Evolutionary conservation across 2,797 vertebrate species (phyloP).

Genomic region (Scleropages formosus): DNA sequence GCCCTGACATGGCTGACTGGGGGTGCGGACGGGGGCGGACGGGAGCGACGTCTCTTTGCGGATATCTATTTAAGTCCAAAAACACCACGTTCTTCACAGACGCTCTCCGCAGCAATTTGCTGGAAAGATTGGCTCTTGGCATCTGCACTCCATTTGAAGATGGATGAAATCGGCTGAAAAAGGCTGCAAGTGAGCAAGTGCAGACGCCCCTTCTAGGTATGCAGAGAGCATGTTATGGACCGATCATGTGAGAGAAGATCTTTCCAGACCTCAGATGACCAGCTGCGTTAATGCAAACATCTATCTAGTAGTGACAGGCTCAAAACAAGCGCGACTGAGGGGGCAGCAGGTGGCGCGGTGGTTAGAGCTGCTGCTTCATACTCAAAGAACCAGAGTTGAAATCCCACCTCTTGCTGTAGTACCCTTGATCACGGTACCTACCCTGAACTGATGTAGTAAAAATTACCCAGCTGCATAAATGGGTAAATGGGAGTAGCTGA

Average conservation of each 20-base stretch:
- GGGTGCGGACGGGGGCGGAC: background rate
- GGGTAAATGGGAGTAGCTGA: too few species aligned
- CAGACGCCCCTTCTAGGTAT: constrained; percentile 60
- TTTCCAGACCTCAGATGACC: constrained; percentile 59
- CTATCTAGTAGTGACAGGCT: constrained; percentile 64
- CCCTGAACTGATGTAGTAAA: too few species aligned
- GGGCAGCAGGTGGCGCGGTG: constrained; percentile 18
- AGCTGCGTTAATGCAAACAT: constrained; percentile 67
- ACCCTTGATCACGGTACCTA: too few species aligned
- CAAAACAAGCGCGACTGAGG: constrained; percentile 65
- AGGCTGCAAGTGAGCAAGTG: constrained; percentile 62
- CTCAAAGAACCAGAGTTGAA: too few species aligned
- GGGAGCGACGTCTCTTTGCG: constrained; percentile 45
- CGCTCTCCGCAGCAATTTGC: constrained; percentile 49
- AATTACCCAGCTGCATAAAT: too few species aligned
- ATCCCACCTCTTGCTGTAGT: too few species aligned
- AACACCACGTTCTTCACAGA: constrained; percentile 51
- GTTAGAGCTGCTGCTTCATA: too few species aligned
- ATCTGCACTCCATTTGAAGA: constrained; percentile 62
- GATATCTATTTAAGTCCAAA: constrained; percentile 48
- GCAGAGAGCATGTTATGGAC: constrained; percentile 68
- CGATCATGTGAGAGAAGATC: constrained; percentile 55
- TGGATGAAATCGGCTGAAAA: constrained; percentile 73
- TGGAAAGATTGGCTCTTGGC: constrained; percentile 65
- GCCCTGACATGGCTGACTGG: constrained; percentile 26